Percentiles rank a stretch among this genome's conserved stretches.
Evolutionary conservation across 2,797 vertebrate species (phyloP).

Genomic region (Huso huso): DNA sequence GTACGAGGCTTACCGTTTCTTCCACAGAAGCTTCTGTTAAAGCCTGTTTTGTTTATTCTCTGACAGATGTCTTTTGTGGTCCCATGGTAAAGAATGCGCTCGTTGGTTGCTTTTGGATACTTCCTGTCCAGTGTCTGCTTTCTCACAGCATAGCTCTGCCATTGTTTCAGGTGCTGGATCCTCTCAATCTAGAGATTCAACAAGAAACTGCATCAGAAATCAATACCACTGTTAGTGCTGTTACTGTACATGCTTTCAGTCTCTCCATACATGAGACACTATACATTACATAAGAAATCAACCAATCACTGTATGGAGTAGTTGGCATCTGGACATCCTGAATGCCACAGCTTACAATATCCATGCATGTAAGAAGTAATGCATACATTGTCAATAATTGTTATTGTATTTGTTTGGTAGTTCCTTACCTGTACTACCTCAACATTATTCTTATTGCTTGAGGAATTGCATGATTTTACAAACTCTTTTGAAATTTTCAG

Average conservation of each 20-base stretch:
- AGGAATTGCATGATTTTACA: slow-evolving; percentile 19
- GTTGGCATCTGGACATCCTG: no score
- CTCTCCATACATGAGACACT: no score
- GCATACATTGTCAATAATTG: no score
- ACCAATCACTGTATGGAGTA: no score
- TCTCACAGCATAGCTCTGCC: slow-evolving; percentile 39
- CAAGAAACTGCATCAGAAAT: no score
- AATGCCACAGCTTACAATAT: no score
- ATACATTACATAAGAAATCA: no score
- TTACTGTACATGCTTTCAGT: not conserved
- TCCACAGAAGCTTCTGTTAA: slow-evolving; percentile 48
- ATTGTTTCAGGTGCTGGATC: slow-evolving; percentile 38
- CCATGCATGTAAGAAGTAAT: no score
- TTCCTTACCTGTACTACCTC: slow-evolving; percentile 33
- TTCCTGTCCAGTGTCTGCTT: slow-evolving; percentile 40
- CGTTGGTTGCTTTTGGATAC: slow-evolving; percentile 31
- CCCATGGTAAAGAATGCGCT: slow-evolving; percentile 40
- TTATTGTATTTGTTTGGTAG: not conserved
- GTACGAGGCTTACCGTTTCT: slow-evolving; percentile 33
- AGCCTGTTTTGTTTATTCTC: slow-evolving; percentile 40
- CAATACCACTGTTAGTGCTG: not conserved
- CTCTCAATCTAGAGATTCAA: slow-evolving; percentile 35
- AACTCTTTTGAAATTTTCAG: slow-evolving; percentile 30
- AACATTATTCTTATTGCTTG: not conserved
- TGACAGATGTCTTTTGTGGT: slow-evolving; percentile 35